Conservation (phyloP, 2,888 invertebrate genomes). For the Palloptera scutellata region DNA sequence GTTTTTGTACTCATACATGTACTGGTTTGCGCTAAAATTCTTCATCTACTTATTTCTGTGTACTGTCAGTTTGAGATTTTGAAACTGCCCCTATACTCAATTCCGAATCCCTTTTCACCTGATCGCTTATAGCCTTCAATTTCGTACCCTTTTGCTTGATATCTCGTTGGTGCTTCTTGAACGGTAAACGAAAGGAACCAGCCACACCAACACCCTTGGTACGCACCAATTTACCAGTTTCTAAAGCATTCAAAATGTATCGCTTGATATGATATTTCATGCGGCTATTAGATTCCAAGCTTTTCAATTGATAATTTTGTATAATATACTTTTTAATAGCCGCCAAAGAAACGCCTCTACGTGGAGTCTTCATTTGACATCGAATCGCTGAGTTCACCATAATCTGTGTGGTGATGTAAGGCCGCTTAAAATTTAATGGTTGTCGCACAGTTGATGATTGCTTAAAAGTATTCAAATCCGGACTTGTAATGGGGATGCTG, state of each 20-base stretch:
- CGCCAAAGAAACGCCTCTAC: constrained; percentile 32
- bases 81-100: background rate
- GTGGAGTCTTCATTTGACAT: constrained; percentile 24
- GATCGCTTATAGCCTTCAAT: background rate
- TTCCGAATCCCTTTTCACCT: constrained; percentile 9
- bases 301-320: constrained; percentile 23
- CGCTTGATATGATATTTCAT: constrained; percentile 28
- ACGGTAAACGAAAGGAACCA: constrained; percentile 39
- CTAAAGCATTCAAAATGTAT: constrained; percentile 32
- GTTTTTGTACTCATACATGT: no score
- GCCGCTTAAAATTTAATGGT: background rate
- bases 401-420: constrained; percentile 22
- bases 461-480: background rate
- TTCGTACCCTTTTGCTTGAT: background rate
- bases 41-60: no score
- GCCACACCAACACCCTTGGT: constrained; percentile 35
- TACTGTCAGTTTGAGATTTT: no score
- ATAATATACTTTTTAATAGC: constrained; percentile 37
- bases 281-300: constrained; percentile 16
- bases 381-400: constrained; percentile 38
- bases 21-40: no score
- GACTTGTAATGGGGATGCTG: background rate
- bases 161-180: background rate
- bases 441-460: background rate
- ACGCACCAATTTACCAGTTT: constrained; percentile 32